Percentiles rank a stretch among this genome's conserved stretches.
Conservation (phyloP, 2,797 vertebrate species). For the Crocodylus rhombifer region DNA sequence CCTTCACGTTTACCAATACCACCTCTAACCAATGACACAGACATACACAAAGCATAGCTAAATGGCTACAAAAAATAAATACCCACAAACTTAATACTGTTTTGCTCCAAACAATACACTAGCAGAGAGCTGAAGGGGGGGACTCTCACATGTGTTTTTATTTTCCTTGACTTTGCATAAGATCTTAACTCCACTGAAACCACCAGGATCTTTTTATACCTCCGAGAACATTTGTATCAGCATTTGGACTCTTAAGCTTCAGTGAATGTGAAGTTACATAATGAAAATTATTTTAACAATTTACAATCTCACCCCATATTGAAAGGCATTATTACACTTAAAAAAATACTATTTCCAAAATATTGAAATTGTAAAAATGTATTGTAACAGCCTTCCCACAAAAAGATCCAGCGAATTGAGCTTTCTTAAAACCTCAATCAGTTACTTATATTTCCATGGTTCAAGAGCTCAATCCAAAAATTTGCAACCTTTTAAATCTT, state of each 20-base stretch:
- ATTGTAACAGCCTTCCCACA: not conserved
- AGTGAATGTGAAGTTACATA: not conserved
- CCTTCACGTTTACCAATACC: not conserved
- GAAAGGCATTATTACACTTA: not conserved
- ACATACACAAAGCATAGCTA: not conserved
- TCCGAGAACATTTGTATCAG: no score
- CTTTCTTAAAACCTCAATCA: not conserved
- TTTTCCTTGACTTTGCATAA: no score
- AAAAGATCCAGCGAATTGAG: not conserved
- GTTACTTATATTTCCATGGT: not conserved
- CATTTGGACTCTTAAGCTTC: not conserved
- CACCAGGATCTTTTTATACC: no score
- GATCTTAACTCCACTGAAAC: no score
- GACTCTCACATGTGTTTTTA: no score
- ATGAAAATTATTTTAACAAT: not conserved
- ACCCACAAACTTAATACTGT: no score
- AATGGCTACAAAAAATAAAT: not conserved
- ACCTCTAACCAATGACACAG: not conserved
- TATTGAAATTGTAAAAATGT: no score
- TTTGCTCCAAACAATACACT: no score
- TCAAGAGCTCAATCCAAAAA: not conserved
- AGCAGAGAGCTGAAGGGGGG: no score
- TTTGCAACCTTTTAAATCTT: not conserved
- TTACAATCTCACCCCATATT: not conserved
- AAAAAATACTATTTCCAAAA: rapidly evolving